Evolutionary conservation across 2,888 invertebrate species (phyloP).

Genomic region (Synergus umbraculus): DNA sequence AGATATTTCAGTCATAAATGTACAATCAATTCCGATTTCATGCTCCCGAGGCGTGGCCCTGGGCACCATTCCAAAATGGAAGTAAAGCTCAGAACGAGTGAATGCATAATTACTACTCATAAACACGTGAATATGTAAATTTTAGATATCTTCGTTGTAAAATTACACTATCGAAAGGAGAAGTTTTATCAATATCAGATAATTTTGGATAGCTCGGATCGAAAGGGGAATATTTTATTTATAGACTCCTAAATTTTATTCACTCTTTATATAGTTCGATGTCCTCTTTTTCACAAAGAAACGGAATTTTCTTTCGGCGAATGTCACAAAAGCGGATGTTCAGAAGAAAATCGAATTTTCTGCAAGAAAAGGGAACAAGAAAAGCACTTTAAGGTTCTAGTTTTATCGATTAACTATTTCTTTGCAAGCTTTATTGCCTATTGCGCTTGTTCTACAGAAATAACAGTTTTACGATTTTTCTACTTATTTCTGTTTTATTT

Average conservation of each 20-base stretch:
- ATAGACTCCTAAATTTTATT: background rate
- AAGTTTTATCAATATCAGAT: background rate
- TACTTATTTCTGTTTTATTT: background rate
- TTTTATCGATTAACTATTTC: constrained; percentile 29
- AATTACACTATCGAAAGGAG: background rate
- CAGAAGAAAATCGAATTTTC: constrained; percentile 21
- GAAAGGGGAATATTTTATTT: background rate
- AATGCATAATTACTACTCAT: background rate
- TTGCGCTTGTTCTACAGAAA: background rate
- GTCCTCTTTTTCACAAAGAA: background rate
- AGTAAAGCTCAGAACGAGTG: background rate
- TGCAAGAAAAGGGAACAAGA: background rate
- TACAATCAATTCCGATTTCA: constrained; percentile 21
- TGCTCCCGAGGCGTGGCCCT: background rate
- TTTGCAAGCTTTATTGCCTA: constrained; percentile 5
- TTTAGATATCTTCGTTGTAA: constrained; percentile 10
- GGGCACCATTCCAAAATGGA: constrained; percentile 21
- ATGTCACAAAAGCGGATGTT: constrained; percentile 30
- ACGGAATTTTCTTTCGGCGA: constrained; percentile 7
- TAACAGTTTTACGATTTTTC: background rate
- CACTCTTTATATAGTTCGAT: background rate
- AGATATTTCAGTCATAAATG: background rate
- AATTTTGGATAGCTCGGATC: background rate
- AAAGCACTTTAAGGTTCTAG: constrained; percentile 14
- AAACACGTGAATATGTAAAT: constrained; percentile 12